Base-by-base conservation (phyloP, 2,797 vertebrate genomes). In the Peromyscus attwateri region DNA sequence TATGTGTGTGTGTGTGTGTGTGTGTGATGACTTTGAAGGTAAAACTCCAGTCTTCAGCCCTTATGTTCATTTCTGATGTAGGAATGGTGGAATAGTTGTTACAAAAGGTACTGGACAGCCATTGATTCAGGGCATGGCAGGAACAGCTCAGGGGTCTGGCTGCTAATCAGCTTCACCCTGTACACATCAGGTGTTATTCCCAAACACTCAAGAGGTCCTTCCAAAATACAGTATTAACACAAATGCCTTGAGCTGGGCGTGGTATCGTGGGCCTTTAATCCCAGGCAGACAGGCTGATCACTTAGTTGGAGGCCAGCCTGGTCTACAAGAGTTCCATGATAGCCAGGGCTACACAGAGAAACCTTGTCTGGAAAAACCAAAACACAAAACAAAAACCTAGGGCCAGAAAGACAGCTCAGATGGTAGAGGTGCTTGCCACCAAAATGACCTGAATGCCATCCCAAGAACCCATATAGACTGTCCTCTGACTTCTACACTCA, bases 201-300 rank as follows among this genome's bases (percentile, higher is more conserved):
- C 57, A 79, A 96, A 89, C 31, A 94, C 25, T 37, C 75, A 49
- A 70, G 49, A 80, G 37, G 34, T 27, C 43, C 62, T 82, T 96
- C 17, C 43, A 92, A 92, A 68, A 64, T 16, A 77, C 1, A 77
- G n/a, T 12, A 52, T 76, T 77, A 71, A 49, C 68, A 49, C 64
- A 85, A 37, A 70, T 37, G 46, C 13, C 37, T 83, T 43, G 57
- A 64, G 16, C 60, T 64, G 81, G 37, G 29, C 31, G 23, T 31
- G 27, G 81, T 64, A 27, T 17, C 37, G 1, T 11, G 9, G 6
- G 37, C 27, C 81, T 64, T 83, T 64, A 83, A 64, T 64, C 27
- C 60, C 81, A 83, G 81, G 37, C 37, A 64, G 60, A 64, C 17
- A 64, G 37, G 27, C 5, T 10, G 81, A 62, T 83, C 60, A 31